Conservation (phyloP, 2,797 vertebrate species). For the Acrocephalus scirpaceus region DNA sequence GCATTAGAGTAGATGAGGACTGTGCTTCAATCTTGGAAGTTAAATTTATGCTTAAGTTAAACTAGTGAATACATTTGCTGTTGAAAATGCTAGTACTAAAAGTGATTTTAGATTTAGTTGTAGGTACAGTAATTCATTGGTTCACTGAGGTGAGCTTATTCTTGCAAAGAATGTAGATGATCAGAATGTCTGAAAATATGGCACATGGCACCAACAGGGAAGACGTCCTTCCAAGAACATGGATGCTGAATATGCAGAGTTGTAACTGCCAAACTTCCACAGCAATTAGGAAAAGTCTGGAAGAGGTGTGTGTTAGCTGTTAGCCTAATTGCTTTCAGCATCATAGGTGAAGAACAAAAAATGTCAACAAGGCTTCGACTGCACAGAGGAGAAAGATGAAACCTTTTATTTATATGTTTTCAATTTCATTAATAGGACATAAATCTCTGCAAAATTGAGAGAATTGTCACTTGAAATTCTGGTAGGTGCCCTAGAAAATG, state of each 20-base stretch:
- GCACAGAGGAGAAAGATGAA: neutral
- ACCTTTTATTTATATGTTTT: neutral
- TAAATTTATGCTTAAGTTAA: neutral
- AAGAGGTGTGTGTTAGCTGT: neutral
- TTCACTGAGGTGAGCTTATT: neutral
- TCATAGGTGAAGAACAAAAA: neutral
- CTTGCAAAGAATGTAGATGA: neutral
- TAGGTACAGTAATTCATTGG: neutral
- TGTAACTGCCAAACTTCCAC: neutral
- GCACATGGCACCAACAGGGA: neutral
- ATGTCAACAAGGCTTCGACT: neutral
- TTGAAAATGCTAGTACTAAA: neutral
- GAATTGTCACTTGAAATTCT: neutral
- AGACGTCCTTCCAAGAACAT: neutral
- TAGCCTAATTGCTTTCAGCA: neutral
- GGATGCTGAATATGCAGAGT: neutral
- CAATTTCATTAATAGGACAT: neutral
- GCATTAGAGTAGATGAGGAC: neutral
- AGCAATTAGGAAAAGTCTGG: neutral
- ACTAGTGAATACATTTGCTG: neutral
- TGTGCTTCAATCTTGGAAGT: neutral
- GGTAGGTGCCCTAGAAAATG: neutral
- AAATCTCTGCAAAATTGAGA: neutral
- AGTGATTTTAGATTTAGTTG: neutral
- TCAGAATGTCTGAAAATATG: neutral